A percentile compares a stretch with the other conserved stretches of the same genome.
Evolutionary conservation across 2,888 invertebrate genomes (phyloP).

Genomic region (Abscondita cerata): DNA sequence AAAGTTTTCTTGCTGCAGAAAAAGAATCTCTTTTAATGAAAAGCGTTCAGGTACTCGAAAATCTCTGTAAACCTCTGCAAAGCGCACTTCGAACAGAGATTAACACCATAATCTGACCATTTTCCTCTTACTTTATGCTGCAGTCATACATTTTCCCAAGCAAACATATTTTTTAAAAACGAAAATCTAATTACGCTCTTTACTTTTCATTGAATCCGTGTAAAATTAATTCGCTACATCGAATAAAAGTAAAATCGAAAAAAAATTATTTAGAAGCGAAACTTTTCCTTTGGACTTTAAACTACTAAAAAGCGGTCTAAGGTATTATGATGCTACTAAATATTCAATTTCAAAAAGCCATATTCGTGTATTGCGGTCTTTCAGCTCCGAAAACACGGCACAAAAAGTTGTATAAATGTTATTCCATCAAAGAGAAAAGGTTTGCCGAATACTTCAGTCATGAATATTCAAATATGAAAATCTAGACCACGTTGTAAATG

Average conservation of each 20-base stretch:
- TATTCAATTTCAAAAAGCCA: conserved; percentile 30
- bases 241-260: conserved; percentile 16
- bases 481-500: conserved; percentile 34
- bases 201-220: too few relatives aligned
- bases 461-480: conserved; percentile 39
- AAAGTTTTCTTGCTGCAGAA: too few relatives aligned
- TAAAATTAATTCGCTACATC: conserved; percentile 17
- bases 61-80: too few relatives aligned
- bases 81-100: too few relatives aligned
- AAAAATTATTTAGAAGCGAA: not conserved
- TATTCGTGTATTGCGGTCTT: conserved; percentile 29
- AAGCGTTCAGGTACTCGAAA: too few relatives aligned
- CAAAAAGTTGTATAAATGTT: conserved; percentile 31
- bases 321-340: conserved; percentile 28
- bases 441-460: conserved; percentile 28
- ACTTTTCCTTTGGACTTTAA: conserved; percentile 18
- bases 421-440: conserved; percentile 35
- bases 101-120: too few relatives aligned
- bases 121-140: too few relatives aligned
- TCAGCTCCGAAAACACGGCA: conserved; percentile 28
- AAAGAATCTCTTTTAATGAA: too few relatives aligned
- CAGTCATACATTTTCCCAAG: too few relatives aligned
- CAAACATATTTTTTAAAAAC: too few relatives aligned
- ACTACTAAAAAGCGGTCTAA: conserved; percentile 25
- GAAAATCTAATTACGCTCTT: too few relatives aligned